A percentile compares a stretch with the other conserved stretches of the same genome.
These are phyloP conservation scores for Polydrusus pterygomalis DNA, from an alignment of 2,888 invertebrate genomes.

Conservation along the genomic window DNA sequence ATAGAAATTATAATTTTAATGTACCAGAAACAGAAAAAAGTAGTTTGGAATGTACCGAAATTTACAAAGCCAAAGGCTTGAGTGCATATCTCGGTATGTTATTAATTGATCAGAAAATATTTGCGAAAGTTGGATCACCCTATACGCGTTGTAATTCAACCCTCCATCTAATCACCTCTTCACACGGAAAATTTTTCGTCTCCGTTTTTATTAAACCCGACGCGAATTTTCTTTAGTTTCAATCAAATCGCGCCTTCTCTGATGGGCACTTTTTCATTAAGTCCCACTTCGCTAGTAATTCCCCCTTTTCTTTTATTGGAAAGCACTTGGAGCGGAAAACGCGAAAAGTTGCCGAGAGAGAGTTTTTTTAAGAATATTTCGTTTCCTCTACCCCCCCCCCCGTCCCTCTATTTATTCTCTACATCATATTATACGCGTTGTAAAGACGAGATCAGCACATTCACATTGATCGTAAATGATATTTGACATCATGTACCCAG, in stretches of 20 bases:
- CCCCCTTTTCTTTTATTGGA: constrained; percentile 52
- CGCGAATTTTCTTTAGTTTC: constrained; percentile 50
- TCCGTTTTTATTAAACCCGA: constrained; percentile 39
- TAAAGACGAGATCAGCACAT: too few relatives aligned
- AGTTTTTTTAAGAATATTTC: constrained; percentile 30
- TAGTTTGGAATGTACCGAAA: too few relatives aligned
- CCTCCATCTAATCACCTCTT: constrained; percentile 41
- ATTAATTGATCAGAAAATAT: too few relatives aligned
- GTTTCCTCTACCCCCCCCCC: background rate
- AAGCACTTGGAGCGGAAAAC: constrained; percentile 50
- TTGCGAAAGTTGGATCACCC: background rate
- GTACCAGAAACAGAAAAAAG: too few relatives aligned
- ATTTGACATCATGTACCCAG: too few relatives aligned
- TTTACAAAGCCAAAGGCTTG: too few relatives aligned
- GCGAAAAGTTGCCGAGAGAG: constrained; percentile 30
- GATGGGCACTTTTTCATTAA: constrained; percentile 53
- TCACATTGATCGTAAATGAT: too few relatives aligned
- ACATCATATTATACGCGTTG: background rate
- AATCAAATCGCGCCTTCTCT: constrained; percentile 47
- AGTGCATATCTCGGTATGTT: too few relatives aligned
- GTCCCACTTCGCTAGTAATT: constrained; percentile 46
- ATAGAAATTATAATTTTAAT: too few relatives aligned
- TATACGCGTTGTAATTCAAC: constrained; percentile 24
- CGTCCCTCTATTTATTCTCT: background rate
- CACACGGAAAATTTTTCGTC: constrained; percentile 37